Percentiles rank a stretch among this genome's conserved stretches.
Evolutionary conservation across 2,113 vertebrate genomes (phyloP).

Genomic region (Myodes glareolus): DNA sequence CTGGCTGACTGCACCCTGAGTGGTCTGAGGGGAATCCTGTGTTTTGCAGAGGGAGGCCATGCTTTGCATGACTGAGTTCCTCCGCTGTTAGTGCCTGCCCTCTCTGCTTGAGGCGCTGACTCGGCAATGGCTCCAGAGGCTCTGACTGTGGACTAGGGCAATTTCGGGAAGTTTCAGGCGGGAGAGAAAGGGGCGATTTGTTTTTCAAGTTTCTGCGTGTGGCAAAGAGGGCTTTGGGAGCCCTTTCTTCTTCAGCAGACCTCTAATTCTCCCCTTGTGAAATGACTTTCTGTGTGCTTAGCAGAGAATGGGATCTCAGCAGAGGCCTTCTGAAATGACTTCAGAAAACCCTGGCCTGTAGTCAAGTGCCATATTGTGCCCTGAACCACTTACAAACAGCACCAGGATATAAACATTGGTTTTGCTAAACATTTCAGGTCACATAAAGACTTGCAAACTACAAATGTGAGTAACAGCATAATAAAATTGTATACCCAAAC

Average conservation of each 20-base stretch:
- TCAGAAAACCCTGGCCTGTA: background rate
- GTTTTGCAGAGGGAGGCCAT: conserved; percentile 70
- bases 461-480: background rate
- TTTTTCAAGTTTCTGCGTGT: conserved; percentile 26
- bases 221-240: conserved; percentile 63
- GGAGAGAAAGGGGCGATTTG: conserved; percentile 29
- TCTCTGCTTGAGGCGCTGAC: conserved; percentile 79
- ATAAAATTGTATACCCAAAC: background rate
- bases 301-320: conserved; percentile 60
- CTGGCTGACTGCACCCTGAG: conserved; percentile 72
- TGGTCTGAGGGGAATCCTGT: conserved; percentile 70
- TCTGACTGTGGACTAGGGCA: conserved; percentile 49
- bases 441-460: background rate
- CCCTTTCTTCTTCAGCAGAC: conserved; percentile 75
- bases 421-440: background rate
- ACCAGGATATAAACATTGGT: background rate
- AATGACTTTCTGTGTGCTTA: conserved; percentile 63
- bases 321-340: conserved; percentile 64
- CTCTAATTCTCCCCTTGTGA: conserved; percentile 73
- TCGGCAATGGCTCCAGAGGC: conserved; percentile 70
- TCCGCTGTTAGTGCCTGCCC: conserved; percentile 45
- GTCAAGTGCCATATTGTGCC: background rate
- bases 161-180: conserved; percentile 67
- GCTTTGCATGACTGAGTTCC: conserved; percentile 64
- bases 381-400: background rate